Conservation (phyloP, 2,888 invertebrate genomes). For the Graphium colonna region DNA sequence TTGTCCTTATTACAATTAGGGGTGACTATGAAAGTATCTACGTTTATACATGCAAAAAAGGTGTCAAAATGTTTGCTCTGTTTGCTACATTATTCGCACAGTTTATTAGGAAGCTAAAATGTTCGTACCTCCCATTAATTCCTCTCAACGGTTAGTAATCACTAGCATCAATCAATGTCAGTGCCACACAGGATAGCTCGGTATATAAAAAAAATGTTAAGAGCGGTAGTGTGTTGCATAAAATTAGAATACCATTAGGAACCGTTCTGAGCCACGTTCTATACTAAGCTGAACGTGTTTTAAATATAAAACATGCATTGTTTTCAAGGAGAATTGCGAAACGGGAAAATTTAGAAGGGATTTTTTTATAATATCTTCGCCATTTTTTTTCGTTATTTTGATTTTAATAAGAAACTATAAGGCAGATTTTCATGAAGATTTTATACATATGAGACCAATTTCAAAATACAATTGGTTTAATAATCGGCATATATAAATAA, state of each 20-base stretch:
- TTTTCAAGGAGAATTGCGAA: background rate
- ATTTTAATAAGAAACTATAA: too few species aligned
- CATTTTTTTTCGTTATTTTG: too few species aligned
- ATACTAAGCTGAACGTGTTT: background rate
- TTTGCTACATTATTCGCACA: background rate
- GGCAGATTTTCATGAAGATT: too few species aligned
- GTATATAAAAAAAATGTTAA: background rate
- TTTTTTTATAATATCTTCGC: background rate
- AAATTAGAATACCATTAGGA: background rate
- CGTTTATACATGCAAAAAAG: too few species aligned
- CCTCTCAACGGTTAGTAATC: background rate
- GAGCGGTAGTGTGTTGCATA: background rate
- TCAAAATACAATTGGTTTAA: too few species aligned
- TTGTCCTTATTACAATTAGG: too few species aligned
- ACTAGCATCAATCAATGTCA: background rate
- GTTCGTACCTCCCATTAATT: background rate
- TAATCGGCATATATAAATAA: too few species aligned
- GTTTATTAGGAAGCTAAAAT: constrained; percentile 1
- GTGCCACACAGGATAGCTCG: background rate
- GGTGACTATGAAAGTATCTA: too few species aligned
- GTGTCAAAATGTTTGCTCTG: constrained; percentile 1
- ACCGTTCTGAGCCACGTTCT: background rate
- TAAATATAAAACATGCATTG: background rate
- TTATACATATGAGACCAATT: too few species aligned
- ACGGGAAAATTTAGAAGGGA: background rate